Percentiles rank a stretch among this genome's conserved stretches.
Conservation (phyloP, 2,888 invertebrate genomes). For the Lepetodrilus schrolli region DNA sequence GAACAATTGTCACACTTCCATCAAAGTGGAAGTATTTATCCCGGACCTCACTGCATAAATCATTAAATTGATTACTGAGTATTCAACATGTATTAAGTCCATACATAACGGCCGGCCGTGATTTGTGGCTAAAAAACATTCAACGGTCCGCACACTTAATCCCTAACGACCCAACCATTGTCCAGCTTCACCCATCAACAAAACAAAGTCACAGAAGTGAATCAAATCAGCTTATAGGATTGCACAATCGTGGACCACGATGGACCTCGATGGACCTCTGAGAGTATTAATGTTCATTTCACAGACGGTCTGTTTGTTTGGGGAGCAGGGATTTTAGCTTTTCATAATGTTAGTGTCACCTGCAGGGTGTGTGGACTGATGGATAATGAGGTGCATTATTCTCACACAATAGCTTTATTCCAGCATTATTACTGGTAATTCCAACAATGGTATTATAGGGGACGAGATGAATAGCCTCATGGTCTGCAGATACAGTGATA, state of each 20-base stretch:
- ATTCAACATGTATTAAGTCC: constrained; percentile 14
- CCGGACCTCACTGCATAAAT: not conserved
- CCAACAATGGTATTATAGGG: too few species aligned
- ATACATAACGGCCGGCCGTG: not conserved
- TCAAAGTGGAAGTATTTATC: not conserved
- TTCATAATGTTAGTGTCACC: not conserved
- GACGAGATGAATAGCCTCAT: too few species aligned
- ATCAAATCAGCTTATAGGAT: not conserved
- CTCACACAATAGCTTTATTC: not conserved
- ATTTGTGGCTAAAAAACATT: not conserved
- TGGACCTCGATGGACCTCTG: not conserved
- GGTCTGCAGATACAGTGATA: too few species aligned
- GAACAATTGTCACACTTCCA: not conserved
- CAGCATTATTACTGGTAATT: too few species aligned
- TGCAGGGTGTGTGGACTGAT: not conserved
- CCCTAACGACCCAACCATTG: constrained; percentile 15
- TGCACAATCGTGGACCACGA: constrained; percentile 22
- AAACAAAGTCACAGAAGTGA: not conserved
- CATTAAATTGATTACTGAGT: constrained; percentile 2
- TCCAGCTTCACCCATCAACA: not conserved
- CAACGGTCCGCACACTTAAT: not conserved
- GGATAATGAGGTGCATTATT: not conserved
- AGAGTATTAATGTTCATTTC: not conserved
- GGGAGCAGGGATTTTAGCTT: not conserved
- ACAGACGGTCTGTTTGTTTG: not conserved